Base-by-base conservation (phyloP, 2,888 invertebrate genomes). In the Eremobia ochroleuca region DNA sequence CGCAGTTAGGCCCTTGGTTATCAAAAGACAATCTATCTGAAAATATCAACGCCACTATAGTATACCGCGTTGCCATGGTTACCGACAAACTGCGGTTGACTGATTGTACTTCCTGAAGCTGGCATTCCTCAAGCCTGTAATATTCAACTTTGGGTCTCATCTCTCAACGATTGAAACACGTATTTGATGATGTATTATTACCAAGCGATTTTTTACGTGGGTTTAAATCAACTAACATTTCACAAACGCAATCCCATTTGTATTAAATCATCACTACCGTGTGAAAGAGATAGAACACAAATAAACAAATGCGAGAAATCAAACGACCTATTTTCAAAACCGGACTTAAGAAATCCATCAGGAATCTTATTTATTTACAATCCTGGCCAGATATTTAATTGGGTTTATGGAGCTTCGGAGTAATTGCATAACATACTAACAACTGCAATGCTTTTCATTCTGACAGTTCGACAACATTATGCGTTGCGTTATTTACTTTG, bases 171-270 rank as follows among this genome's bases (percentile, higher is more conserved):
- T 55, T 46, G 21, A 18, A 62, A 68, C 15, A 64, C 37, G 58
- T 46, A 43, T 74, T 40, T 43, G 43, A 74, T 69, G 70, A 66
- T 61, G 1, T 61, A 28, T 83, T 69, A 65, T 70, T 61, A n/a
- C n/a, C 15, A 66, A 59, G 70, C 55, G 15, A 61, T 46, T 62
- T 79, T 34, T 71, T 18, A 66, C 61, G 84, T 79, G 71, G 65
- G 40, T 4, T 81, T 82, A 72, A 81, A 82, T 76, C 66, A 81
- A 85, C 76, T 66, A 82, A 62, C 61, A 67, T 74, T 70, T 74
- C 15, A 64, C 15, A 52, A 72, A 58, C 71, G 82, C 76, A 8
- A 64, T 61, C 4, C 64, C 61, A 61, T 64, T 49, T 71, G 86
- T 82, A 72, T 66, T 61, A 66, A 71, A 82, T 85, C 76, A 82